phyloP scores from a whole-genome alignment of 2,888 invertebrate species.

The Boloria euphrosyne region DNA sequence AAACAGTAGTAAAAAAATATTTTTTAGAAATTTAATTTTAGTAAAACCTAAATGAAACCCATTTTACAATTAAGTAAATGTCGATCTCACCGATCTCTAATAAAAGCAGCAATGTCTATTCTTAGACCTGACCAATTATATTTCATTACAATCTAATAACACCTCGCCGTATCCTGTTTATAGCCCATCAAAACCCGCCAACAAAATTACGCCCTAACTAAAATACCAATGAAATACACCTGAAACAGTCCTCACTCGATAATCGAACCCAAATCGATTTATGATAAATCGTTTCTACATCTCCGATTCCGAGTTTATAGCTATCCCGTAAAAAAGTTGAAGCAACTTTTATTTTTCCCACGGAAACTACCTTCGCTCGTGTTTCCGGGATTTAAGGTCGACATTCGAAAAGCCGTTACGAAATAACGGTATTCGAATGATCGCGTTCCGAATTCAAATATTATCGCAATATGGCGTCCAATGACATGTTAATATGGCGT shows the following conservation, averaged over 20 bases:
- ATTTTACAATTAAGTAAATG: too few species aligned
- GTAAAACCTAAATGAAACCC: too few species aligned
- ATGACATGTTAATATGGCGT: slow-evolving; percentile 79
- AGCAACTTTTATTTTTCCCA: slow-evolving; percentile 34
- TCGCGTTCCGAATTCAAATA: slow-evolving; percentile 66
- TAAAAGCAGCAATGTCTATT: not conserved
- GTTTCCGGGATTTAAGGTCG: slow-evolving; percentile 44
- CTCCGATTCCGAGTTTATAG: slow-evolving; percentile 60
- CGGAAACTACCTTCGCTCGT: slow-evolving; percentile 50
- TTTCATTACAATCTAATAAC: slow-evolving; percentile 5
- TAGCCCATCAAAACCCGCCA: not conserved
- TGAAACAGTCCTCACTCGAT: slow-evolving; percentile 59
- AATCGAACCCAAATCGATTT: slow-evolving; percentile 60
- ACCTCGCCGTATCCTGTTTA: not conserved
- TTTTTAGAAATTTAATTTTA: too few species aligned
- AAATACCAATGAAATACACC: slow-evolving; percentile 54
- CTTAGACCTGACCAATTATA: not conserved
- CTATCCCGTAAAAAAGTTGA: slow-evolving; percentile 55
- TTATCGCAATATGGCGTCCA: slow-evolving; percentile 75
- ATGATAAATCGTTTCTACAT: slow-evolving; percentile 57
- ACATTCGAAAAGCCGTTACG: slow-evolving; percentile 38
- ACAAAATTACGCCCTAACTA: slow-evolving; percentile 20
- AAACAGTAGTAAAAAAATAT: too few species aligned
- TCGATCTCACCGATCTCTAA: too few species aligned
- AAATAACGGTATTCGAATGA: slow-evolving; percentile 24